Conservation (phyloP, 2,113 vertebrate species). For the Delphinapterus leucas region DNA sequence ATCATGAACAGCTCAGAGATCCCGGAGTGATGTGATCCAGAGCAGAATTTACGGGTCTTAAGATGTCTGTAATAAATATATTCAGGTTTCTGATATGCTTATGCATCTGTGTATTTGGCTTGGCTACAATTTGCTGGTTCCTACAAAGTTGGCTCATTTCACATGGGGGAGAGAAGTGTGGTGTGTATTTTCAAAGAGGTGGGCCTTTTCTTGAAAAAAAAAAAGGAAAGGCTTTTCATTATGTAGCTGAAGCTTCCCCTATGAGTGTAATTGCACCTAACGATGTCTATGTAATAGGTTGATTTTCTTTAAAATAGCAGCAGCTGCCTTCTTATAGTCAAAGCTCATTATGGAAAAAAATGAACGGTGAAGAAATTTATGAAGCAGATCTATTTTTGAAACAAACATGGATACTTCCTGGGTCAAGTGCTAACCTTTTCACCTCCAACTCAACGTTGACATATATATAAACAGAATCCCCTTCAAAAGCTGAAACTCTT, state of each 20-base stretch:
- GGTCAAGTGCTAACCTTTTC: constrained; percentile 90
- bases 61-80: constrained; percentile 93
- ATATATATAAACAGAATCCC: constrained; percentile 83
- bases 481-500: constrained; percentile 84
- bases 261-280: neutral
- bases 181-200: constrained; percentile 54
- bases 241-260: neutral
- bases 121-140: constrained; percentile 24
- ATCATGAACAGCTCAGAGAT: constrained; percentile 84
- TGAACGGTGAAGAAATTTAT: constrained; percentile 71
- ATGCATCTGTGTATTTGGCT: constrained; percentile 40
- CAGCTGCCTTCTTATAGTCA: constrained; percentile 57
- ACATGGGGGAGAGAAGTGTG: neutral
- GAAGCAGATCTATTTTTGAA: constrained; percentile 78
- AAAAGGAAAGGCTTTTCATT: neutral
- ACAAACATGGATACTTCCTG: constrained; percentile 83
- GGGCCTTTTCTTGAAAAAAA: constrained; percentile 49
- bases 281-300: constrained; percentile 9
- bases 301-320: constrained; percentile 36
- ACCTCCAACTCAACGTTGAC: constrained; percentile 84
- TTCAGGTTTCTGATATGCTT: constrained; percentile 81
- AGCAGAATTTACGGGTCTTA: constrained; percentile 93
- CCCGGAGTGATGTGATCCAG: constrained; percentile 80
- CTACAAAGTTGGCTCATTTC: constrained; percentile 8
- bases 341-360: constrained; percentile 51